Base-by-base conservation (phyloP, 2,888 invertebrate genomes). In the Drosophila stalkeri region DNA sequence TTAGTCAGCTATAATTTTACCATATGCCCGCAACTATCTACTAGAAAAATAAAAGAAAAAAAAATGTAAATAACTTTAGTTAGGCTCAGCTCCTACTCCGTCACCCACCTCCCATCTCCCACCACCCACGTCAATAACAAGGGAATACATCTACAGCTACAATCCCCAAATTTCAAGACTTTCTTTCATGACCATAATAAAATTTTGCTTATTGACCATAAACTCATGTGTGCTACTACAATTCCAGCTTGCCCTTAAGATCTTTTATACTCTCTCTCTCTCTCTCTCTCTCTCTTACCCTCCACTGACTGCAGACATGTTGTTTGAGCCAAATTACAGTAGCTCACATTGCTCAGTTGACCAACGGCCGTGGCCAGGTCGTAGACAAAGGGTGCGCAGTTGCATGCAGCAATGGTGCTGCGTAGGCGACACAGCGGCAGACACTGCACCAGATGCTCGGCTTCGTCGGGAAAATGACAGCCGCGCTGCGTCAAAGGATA, bases 381-480 rank as follows among this genome's bases (percentile, higher is more conserved):
- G 33, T 61, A 65, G 54, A 39, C 57, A 52, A 76, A 91, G 0
- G 91, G 90, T 16, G 84, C 60, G 73, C 92, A 92, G 62, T 82
- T 75, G 65, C 92, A 92, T 12, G 86, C 68, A 0, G 69, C 72
- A 31, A 81, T 31, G 1, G 82, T 63, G 20, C 77, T 80, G 18
- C 57, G 77, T 2, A 90, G 51, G 43, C 81, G 87, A 60, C 92
- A 92, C 11, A 54, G 77, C 1, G 84, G 59, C 33, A 92, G 20
- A 16, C 92, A 92, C 37, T 85, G 80, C 18, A 80, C 76, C 54
- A 81, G 64, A 4, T 82, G 47, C 4, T 61, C 56, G 2, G 75
- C 67, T 65, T 92, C 92, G 27, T 80, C 72, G 3, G 68, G 70
- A 60, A 92, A 91, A 56, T 86, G 84, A 52, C 92, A 92, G 8